Conservation (phyloP, 2,888 invertebrate genomes). For the Dynastes grantii region DNA sequence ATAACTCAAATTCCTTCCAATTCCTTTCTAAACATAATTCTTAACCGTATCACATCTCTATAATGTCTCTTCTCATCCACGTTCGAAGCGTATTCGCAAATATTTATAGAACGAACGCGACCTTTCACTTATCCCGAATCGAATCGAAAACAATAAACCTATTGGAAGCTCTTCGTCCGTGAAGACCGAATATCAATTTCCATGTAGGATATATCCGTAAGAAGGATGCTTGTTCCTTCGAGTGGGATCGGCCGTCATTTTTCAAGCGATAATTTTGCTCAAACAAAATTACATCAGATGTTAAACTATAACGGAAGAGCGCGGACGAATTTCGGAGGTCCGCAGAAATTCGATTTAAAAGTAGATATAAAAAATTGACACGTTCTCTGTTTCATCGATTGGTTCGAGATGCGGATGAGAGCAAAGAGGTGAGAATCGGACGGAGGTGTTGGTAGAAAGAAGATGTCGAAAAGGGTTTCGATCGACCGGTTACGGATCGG, state of each 20-base stretch:
- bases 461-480: neutral
- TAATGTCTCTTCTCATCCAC: too few relatives aligned
- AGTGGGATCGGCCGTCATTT: constrained; percentile 25
- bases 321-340: constrained; percentile 44
- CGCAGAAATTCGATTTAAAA: constrained; percentile 58
- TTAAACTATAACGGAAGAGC: constrained; percentile 33
- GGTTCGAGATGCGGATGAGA: neutral
- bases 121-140: neutral
- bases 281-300: constrained; percentile 41
- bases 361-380: constrained; percentile 58
- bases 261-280: constrained; percentile 42
- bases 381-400: constrained; percentile 47
- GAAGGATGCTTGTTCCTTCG: neutral
- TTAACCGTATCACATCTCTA: too few relatives aligned
- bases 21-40: too few relatives aligned
- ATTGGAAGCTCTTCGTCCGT: constrained; percentile 23
- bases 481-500: constrained; percentile 13
- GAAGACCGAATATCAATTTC: constrained; percentile 38
- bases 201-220: constrained; percentile 26
- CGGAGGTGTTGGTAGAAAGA: neutral
- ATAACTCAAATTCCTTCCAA: too few relatives aligned
- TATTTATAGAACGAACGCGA: constrained; percentile 3
- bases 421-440: neutral
- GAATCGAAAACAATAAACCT: constrained; percentile 33
- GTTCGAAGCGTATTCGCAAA: neutral